A percentile compares a stretch with the other conserved stretches of the same genome.
Evolutionary conservation across 2,113 vertebrate species (phyloP).

Genomic region (Podarcis muralis): DNA sequence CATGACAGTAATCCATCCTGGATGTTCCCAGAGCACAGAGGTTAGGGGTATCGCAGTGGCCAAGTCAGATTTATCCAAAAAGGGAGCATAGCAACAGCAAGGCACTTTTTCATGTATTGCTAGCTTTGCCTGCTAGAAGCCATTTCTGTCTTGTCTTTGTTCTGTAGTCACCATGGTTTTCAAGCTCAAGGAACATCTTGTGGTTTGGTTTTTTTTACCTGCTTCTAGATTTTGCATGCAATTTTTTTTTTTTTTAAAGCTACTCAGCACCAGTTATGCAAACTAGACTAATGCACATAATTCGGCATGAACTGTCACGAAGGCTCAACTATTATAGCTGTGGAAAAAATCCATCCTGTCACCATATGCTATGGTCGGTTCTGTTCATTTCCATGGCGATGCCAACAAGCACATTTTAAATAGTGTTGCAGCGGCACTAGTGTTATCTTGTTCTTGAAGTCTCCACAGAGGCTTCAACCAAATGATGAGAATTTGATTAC

Average conservation of each 20-base stretch:
- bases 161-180: neutral
- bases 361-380: neutral
- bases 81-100: too few species aligned
- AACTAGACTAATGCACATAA: neutral
- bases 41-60: too few species aligned
- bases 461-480: neutral
- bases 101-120: neutral
- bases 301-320: neutral
- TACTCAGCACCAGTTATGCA: neutral
- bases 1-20: too few species aligned
- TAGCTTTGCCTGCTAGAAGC: neutral
- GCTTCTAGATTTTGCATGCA: neutral
- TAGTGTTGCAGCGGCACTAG: neutral
- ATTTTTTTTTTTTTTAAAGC: neutral
- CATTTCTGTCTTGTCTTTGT: neutral
- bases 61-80: too few species aligned
- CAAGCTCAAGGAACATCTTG: neutral
- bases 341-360: neutral
- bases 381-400: slow-evolving; percentile 3
- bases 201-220: neutral
- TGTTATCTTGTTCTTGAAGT: neutral
- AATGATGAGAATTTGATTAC: neutral
- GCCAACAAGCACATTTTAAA: neutral
- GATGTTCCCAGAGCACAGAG: too few species aligned
- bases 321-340: neutral